Evolutionary conservation across 2,888 invertebrate species (phyloP), one percentile per base, ranked within the genome.

Genomic region (Pseudococcus longispinus): DNA sequence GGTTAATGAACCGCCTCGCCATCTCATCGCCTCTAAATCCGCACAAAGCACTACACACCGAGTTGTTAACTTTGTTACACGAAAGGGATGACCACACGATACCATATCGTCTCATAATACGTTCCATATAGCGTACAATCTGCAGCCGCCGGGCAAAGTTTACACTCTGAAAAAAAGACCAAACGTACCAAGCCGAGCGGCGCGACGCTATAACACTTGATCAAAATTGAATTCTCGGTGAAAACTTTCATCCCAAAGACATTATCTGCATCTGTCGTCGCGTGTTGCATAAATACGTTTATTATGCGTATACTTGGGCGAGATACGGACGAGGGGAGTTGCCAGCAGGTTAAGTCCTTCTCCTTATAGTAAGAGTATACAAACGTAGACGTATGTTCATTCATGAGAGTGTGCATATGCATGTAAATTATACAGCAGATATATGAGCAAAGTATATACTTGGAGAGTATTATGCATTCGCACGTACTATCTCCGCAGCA

Each of bases 201-300:
- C 37, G 37, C 37, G n/a, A n/a, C 55, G 77, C 77, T 37, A 42
- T 80, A 80, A 80, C 77, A 42, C 42, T 80, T 42, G 29, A 80
- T 80, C 77, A 80, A 80, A 80, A 80, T 80, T 80, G 42, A 42
- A 80, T 80, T 80, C 42, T 80, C 6, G 77, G 42, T 18, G 77
- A 37, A 80, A 80, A 80, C 77, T 80, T 80, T 37, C 29, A 20
- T 37, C 37, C 23, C 11, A 11, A 20, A 80, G 77, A 80, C 77
- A 80, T 80, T 80, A 80, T 80, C 77, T 23, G 77, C 77, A 80
- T 80, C 77, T 80, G 77, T 37, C n/a, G 77, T 42, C 20, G 29
- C 26, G 65, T 26, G 29, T 70, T 29, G 60, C 29, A 70, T 70
- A 70, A 70, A 65, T 65, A 65, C 65, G 26, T 51, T 37, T n/a